Evolutionary conservation across 2,113 vertebrate species (phyloP).

Genomic region (Pseudorectes ferrugineus): DNA sequence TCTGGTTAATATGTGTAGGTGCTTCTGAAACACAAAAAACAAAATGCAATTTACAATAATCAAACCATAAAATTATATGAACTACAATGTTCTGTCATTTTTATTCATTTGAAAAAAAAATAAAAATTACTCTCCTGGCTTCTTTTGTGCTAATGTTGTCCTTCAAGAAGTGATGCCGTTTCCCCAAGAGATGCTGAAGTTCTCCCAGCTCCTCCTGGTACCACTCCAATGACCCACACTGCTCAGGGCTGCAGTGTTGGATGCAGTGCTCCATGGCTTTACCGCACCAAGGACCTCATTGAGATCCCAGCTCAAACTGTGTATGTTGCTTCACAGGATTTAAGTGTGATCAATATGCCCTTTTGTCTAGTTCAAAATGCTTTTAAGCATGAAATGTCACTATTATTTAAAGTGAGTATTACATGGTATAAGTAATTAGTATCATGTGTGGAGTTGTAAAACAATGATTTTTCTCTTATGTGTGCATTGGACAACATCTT

Average conservation of each 20-base stretch:
- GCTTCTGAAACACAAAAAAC: not conserved
- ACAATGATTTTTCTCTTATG: not conserved
- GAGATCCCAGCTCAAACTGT: not conserved
- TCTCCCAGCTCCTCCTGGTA: not conserved
- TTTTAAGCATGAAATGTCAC: not conserved
- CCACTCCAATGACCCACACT: rapidly evolving
- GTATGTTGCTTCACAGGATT: not conserved
- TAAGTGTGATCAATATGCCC: not conserved
- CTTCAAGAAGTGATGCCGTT: not conserved
- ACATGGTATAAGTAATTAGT: not conserved
- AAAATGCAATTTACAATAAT: not conserved
- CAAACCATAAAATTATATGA: not conserved
- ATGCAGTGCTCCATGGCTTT: rapidly evolving
- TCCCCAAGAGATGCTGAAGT: not conserved
- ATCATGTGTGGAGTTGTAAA: not conserved
- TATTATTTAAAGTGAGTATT: not conserved
- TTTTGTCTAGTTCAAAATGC: not conserved
- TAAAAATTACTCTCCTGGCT: no score
- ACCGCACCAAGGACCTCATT: not conserved
- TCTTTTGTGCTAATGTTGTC: not conserved
- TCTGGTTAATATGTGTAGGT: not conserved
- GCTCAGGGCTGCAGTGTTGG: not conserved
- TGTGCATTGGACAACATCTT: not conserved
- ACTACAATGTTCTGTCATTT: not conserved
- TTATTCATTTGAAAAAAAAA: not conserved